Evolutionary conservation across 2,113 vertebrate species (phyloP).

Genomic region (Perca schrenkii): DNA sequence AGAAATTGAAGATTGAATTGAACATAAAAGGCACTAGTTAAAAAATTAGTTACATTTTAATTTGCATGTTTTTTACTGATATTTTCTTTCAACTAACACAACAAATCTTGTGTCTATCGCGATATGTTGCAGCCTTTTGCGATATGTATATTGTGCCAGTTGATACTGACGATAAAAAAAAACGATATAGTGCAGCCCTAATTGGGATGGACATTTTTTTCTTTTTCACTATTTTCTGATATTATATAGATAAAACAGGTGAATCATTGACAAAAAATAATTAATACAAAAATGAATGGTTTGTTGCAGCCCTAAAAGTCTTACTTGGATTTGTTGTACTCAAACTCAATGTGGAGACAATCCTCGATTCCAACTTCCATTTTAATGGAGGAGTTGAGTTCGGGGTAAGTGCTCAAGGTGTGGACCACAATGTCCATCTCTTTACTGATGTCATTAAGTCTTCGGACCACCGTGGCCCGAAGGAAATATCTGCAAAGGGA

Average conservation of each 20-base stretch:
- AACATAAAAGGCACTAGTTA: too few species aligned
- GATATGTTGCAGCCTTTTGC: too few species aligned
- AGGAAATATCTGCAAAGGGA: conserved; percentile 91
- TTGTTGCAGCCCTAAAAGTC: conserved; percentile 42
- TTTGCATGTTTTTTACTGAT: too few species aligned
- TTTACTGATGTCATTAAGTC: conserved; percentile 95
- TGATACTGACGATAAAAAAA: too few species aligned
- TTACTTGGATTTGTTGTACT: conserved; percentile 99
- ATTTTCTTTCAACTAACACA: too few species aligned
- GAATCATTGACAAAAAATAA: neutral
- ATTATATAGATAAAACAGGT: neutral
- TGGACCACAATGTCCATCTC: conserved; percentile 99
- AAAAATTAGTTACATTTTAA: too few species aligned
- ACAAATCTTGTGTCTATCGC: too few species aligned
- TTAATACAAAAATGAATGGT: neutral
- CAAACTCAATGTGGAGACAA: conserved; percentile 98
- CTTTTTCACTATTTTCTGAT: neutral
- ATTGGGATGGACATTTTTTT: neutral
- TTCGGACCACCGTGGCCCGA: conserved; percentile 93
- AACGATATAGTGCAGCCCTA: too few species aligned
- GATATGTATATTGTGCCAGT: too few species aligned
- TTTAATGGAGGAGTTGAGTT: conserved; percentile 98
- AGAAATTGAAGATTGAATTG: too few species aligned
- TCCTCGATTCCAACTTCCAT: conserved; percentile 99
- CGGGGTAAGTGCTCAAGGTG: conserved; percentile 94